These are phyloP conservation scores for Lordiphosa collinella DNA, from an alignment of 1,140 invertebrate species.

Conservation along the genomic window DNA sequence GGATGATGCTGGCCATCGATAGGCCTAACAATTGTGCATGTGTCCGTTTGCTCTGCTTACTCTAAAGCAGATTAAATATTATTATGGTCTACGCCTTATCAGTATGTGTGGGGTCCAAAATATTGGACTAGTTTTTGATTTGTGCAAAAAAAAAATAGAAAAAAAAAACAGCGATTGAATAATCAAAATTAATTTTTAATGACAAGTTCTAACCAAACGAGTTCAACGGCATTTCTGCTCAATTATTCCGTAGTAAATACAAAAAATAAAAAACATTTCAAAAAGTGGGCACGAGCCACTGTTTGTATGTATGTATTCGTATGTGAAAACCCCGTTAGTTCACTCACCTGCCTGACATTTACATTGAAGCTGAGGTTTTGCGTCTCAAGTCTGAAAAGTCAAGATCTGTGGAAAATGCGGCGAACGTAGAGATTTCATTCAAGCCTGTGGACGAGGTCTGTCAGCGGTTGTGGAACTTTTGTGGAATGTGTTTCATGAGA, in stretches of 20 bases:
- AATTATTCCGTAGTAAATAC: slow-evolving; percentile 53
- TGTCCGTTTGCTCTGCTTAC: too few relatives aligned
- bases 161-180: slow-evolving; percentile 20
- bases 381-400: not conserved
- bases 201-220: slow-evolving; percentile 67
- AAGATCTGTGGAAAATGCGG: too few relatives aligned
- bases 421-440: too few relatives aligned
- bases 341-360: slow-evolving; percentile 7
- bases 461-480: too few relatives aligned
- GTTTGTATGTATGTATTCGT: not conserved
- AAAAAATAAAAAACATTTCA: not conserved
- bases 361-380: not conserved
- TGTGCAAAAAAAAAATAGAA: slow-evolving; percentile 25
- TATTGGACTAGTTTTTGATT: slow-evolving; percentile 41
- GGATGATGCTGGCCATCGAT: slow-evolving; percentile 9
- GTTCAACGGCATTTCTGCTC: slow-evolving; percentile 70
- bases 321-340: slow-evolving; percentile 9
- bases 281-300: slow-evolving; percentile 21
- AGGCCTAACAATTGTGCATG: slow-evolving; percentile 13
- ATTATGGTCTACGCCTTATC: too few relatives aligned
- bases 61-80: too few relatives aligned
- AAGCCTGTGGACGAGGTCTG: too few relatives aligned
- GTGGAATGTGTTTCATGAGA: too few relatives aligned
- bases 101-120: not conserved
- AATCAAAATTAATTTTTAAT: slow-evolving; percentile 36